Evolutionary conservation across 2,113 vertebrate species (phyloP).

Genomic region (Forbesichthys agassizii): DNA sequence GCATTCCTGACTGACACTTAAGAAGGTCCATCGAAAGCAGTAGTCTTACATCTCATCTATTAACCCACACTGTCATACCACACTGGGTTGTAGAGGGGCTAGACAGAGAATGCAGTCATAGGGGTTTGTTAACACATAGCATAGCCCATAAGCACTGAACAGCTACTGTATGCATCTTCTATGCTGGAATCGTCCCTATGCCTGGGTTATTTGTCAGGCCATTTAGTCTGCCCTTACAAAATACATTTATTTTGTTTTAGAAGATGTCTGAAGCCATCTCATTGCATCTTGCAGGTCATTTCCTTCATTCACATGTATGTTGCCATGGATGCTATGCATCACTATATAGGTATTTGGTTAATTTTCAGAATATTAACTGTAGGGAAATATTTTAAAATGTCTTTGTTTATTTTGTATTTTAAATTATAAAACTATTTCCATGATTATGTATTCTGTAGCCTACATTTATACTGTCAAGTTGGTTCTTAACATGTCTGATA

Average conservation of each 20-base stretch:
- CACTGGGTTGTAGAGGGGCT: too few species aligned
- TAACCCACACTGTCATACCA: not conserved
- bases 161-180: conserved; percentile 3
- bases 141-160: too few species aligned
- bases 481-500: not conserved
- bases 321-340: not conserved
- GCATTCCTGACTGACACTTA: too few species aligned
- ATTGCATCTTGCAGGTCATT: not conserved
- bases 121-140: too few species aligned
- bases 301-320: not conserved
- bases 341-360: not conserved
- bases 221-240: not conserved
- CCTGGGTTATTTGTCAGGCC: not conserved
- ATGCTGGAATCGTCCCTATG: not conserved
- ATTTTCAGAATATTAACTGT: not conserved
- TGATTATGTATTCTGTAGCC: not conserved
- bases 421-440: not conserved
- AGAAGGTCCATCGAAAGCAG: too few species aligned
- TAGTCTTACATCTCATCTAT: not conserved
- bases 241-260: not conserved
- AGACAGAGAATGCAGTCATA: too few species aligned
- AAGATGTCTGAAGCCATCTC: not conserved
- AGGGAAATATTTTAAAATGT: not conserved
- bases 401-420: not conserved
- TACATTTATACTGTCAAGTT: not conserved